These are phyloP conservation scores for Lamprotornis superbus DNA, from an alignment of 2,113 vertebrate genomes.

Conservation along the genomic window DNA sequence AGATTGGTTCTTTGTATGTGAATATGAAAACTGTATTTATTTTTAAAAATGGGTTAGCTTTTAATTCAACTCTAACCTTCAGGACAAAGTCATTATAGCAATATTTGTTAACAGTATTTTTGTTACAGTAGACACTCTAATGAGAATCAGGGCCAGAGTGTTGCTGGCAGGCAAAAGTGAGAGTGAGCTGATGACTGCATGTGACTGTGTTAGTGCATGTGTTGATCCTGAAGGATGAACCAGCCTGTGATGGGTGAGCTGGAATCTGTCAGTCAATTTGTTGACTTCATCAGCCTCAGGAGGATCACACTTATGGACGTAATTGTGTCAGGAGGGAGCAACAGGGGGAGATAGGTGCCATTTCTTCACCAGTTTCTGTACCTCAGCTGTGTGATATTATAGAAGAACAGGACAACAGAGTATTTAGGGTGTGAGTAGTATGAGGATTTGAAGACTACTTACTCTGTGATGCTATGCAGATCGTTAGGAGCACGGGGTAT, in stretches of 20 bases:
- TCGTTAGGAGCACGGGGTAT: background rate
- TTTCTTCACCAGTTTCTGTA: background rate
- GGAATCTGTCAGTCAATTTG: background rate
- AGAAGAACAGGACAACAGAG: background rate
- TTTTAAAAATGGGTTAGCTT: background rate
- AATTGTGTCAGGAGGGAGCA: background rate
- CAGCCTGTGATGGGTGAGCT: background rate
- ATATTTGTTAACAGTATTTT: background rate
- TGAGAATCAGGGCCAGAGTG: background rate
- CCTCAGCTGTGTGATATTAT: background rate
- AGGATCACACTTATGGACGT: rapidly evolving
- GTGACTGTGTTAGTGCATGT: background rate
- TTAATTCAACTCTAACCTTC: background rate
- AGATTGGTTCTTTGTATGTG: background rate
- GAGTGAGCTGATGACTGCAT: background rate
- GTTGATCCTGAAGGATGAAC: background rate
- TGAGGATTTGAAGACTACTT: background rate
- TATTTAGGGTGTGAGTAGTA: background rate
- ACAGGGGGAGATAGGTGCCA: background rate
- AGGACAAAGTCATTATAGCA: background rate
- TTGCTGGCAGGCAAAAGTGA: background rate
- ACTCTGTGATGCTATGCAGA: rapidly evolving
- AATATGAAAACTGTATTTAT: background rate
- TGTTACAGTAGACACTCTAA: background rate
- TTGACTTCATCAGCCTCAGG: background rate